Base-by-base conservation (phyloP, 2,888 invertebrate genomes). In the Aphidoletes aphidimyza region DNA sequence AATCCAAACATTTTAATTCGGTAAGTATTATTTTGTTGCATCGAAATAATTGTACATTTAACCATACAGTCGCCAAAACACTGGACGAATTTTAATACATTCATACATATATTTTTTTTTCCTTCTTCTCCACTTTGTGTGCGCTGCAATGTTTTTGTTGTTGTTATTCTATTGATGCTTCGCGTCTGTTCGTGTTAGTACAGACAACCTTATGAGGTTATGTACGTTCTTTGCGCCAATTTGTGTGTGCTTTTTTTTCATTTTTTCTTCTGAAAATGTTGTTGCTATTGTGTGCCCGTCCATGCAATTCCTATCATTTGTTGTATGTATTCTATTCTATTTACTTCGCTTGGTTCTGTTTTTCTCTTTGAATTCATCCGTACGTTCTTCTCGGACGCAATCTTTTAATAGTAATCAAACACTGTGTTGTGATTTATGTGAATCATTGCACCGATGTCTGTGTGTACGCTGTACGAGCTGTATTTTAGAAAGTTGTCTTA, bases 151-250 rank as follows among this genome's bases (percentile, higher is more conserved):
- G 81, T 81, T 81, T n/a, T 81, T 81, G 19, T 37, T 36, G 1
- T 37, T 81, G 6, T 81, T 22, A 81, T 81, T 81, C 37, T n/a
- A 37, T 81, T 19, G 81, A 81, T 81, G 81, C 81, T 37, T 36
- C 22, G 81, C 37, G 81, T 37, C 36, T 81, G n/a, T 81, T 81
- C 0, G 22, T 37, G 8, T 2, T 69, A n/a, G n/a, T n/a, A 81
- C 81, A 81, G 39, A 81, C 81, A 81, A 81, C 81, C 37, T 81
- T 81, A 81, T 36, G 81, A 81, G 81, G 81, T 81, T 81, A 81
- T 81, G 81, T 81, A 81, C 37, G 81, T 81, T 81, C 81, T 81
- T 81, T 81, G 81, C 81, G 81, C 81, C 81, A 81, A 81, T 81
- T 81, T 81, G 81, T n/a, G 81, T 37, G 36, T 22, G 69, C 26